These are phyloP conservation scores for Eupithecia dodoneata DNA, from an alignment of 2,888 invertebrate species.

Conservation along the genomic window DNA sequence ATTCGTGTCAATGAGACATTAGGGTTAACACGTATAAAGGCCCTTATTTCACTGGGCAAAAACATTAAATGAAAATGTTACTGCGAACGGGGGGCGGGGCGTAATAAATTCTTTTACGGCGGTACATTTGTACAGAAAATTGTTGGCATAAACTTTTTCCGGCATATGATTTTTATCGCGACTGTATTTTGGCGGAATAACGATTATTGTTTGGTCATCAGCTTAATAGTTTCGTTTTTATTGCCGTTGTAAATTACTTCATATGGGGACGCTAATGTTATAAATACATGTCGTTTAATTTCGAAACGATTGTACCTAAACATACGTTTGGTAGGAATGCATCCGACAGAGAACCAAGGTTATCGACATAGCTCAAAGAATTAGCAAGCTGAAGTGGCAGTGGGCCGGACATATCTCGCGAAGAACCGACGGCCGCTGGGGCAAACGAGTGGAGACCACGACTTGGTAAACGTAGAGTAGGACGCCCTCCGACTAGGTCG, in stretches of 20 bases:
- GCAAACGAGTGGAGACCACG: too few species aligned
- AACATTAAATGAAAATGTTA: conserved; percentile 74
- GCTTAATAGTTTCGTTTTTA: conserved; percentile 30
- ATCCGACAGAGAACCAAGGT: too few species aligned
- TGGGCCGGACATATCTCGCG: too few species aligned
- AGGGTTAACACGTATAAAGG: conserved; percentile 68
- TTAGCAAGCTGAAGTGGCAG: too few species aligned
- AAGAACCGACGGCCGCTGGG: too few species aligned
- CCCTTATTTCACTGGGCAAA: conserved; percentile 66
- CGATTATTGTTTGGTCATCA: conserved; percentile 32
- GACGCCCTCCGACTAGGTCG: too few species aligned
- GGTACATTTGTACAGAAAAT: conserved; percentile 45
- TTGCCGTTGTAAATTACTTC: conserved; percentile 17
- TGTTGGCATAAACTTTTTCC: conserved; percentile 44
- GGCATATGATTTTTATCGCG: conserved; percentile 43
- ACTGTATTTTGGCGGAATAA: conserved; percentile 26
- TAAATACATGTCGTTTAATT: background rate
- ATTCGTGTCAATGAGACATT: conserved; percentile 73
- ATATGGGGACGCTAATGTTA: conserved; percentile 2
- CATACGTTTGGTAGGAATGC: too few species aligned
- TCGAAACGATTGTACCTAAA: background rate
- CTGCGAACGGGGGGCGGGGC: conserved; percentile 60
- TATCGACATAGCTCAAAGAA: too few species aligned
- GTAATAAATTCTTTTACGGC: conserved; percentile 58
- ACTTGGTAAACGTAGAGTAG: too few species aligned